phyloP scores from a whole-genome alignment of 2,888 invertebrate species.

The Pollenia amentaria region DNA sequence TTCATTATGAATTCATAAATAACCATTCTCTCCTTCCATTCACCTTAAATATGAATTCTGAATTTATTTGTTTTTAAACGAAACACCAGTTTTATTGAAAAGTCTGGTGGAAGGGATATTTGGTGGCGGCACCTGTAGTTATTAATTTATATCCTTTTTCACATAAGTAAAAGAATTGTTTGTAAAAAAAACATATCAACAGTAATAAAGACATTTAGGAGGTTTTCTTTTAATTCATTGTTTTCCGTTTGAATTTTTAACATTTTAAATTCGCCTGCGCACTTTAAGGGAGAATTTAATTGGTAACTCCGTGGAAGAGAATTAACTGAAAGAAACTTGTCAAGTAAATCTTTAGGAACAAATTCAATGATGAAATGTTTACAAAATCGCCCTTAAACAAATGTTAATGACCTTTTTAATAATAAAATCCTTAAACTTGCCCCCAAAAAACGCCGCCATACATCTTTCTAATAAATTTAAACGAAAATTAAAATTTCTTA shows the following conservation, averaged over 20 bases:
- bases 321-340: no score
- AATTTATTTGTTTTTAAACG: slow-evolving; percentile 17
- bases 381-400: no score
- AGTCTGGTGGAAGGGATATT: background rate
- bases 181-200: background rate
- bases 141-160: slow-evolving; percentile 17
- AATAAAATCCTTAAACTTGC: background rate
- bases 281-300: no score
- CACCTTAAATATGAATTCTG: slow-evolving; percentile 2
- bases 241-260: background rate
- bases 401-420: slow-evolving; percentile 43
- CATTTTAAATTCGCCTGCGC: no score
- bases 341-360: background rate
- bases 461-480: background rate
- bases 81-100: background rate
- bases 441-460: background rate
- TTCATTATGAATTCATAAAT: slow-evolving; percentile 55
- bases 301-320: no score
- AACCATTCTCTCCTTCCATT: slow-evolving; percentile 16
- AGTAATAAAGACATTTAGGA: slow-evolving; percentile 51
- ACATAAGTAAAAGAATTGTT: background rate
- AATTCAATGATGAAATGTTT: no score
- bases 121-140: slow-evolving; percentile 40
- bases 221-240: slow-evolving; percentile 44
- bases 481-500: slow-evolving; percentile 4